Base-by-base conservation (phyloP, 2,888 invertebrate species). In the Trimorus sp. region DNA sequence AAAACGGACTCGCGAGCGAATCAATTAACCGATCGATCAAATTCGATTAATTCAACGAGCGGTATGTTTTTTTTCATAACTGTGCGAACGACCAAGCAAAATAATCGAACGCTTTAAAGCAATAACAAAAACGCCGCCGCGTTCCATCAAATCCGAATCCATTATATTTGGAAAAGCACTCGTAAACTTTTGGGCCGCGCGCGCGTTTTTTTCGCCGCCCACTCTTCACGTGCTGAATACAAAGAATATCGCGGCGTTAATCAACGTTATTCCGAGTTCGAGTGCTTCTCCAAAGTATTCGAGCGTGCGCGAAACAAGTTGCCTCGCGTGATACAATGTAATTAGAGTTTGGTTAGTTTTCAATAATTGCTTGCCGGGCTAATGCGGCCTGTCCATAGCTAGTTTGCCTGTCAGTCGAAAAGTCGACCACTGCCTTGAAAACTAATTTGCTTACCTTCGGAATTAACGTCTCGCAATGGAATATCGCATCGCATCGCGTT, bases 301-400 rank as follows among this genome's bases (percentile, higher is more conserved):
- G 69, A 82, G 69, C 75, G 79, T 84, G 83, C 80, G 78, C 79
- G 78, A 82, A 83, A 84, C 83, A 81, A 79, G 78, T 63, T 73
- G 74, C 82, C 54, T 84, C 82, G 86, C 87, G 85, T 86, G 86
- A 83, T 74, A 70, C 79, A 74, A 79, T 77, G 85, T 85, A 87
- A 87, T 87, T 87, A 86, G 86, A 86, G 84, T 87, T 87, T 77
- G 86, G 85, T 87, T 87, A 87, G 87, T 87, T 87, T 87, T 87
- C 87, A 87, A 87, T 87, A 86, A 87, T 87, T 86, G 83, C 86
- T 84, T 60, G 83, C 83, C 66, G 71, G 69, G 63, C 81, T 84
- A 82, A 83, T 83, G 79, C 81, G 65, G 76, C 80, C 85, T 84
- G 85, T 86, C 80, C 84, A 82, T 85, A 85, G 79, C 83, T 83